Evolutionary conservation across 1,140 invertebrate genomes (phyloP).

Genomic region (Calliphora vicina): DNA sequence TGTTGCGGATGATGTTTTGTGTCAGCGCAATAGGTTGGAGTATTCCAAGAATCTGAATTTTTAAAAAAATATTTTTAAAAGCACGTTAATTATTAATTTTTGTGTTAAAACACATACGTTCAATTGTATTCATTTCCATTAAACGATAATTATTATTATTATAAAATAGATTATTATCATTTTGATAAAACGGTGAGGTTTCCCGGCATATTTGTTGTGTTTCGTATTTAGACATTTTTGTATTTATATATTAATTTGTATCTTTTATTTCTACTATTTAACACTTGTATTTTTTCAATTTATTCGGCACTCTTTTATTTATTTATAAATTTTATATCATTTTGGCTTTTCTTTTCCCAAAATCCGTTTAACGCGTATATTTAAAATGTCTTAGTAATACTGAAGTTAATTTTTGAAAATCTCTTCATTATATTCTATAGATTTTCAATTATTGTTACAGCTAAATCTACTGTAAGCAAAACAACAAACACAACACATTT

Average conservation of each 20-base stretch:
- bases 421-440: neutral
- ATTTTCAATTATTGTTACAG: neutral
- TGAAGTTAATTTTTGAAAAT: neutral
- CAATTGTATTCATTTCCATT: slow-evolving; percentile 29
- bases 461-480: neutral
- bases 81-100: neutral
- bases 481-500: neutral
- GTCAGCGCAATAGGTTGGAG: neutral
- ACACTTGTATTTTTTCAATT: neutral
- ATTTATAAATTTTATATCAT: neutral
- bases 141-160: slow-evolving; percentile 28
- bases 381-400: neutral
- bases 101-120: slow-evolving; percentile 10
- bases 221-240: slow-evolving; percentile 30
- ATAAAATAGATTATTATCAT: neutral
- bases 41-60: slow-evolving; percentile 4
- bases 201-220: slow-evolving; percentile 23
- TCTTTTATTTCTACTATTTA: neutral
- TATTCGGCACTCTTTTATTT: neutral
- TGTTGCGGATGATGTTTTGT: neutral
- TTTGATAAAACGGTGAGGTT: slow-evolving; percentile 18
- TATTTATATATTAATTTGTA: neutral
- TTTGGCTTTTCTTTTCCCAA: neutral
- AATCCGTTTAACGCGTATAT: neutral
- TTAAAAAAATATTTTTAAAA: neutral